phyloP scores from a whole-genome alignment of 2,888 invertebrate species.

The Ophion obscuratus region DNA sequence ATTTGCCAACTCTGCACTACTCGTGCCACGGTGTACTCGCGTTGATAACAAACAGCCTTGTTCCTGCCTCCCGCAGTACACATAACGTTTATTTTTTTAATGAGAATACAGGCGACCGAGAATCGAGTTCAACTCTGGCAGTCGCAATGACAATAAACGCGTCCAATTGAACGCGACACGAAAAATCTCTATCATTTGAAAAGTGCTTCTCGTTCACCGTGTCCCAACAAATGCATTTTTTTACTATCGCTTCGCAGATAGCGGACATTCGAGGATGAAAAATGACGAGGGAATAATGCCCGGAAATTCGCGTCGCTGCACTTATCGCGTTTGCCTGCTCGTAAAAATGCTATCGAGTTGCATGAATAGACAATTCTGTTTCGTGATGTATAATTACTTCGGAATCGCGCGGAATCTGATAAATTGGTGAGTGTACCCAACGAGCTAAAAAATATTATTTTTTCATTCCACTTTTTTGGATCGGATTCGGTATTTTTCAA shows the following conservation, averaged over 20 bases:
- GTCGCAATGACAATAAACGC: not conserved
- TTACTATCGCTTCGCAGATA: not conserved
- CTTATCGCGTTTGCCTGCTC: not conserved
- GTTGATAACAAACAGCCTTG: slow-evolving; percentile 50
- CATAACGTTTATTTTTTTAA: not conserved
- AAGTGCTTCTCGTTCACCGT: not conserved
- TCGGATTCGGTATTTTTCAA: too few relatives aligned
- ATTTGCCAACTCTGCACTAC: not conserved
- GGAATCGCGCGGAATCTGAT: not conserved
- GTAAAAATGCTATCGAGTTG: not conserved
- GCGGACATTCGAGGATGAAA: not conserved
- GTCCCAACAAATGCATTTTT: not conserved
- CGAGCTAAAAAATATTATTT: not conserved
- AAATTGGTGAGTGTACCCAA: not conserved
- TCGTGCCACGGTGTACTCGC: slow-evolving; percentile 5
- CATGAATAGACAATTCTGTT: slow-evolving; percentile 9
- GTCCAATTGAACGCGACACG: not conserved
- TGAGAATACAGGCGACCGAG: not conserved
- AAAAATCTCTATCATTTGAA: not conserved
- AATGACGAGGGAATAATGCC: not conserved
- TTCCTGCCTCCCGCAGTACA: slow-evolving; percentile 26
- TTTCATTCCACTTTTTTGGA: too few relatives aligned
- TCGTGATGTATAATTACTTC: slow-evolving; percentile 5
- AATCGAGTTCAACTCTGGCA: not conserved
- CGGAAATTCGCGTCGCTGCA: not conserved